Evolutionary conservation across 2,888 invertebrate genomes (phyloP), one percentile per base, ranked within the genome.

Genomic region (Plebejus melissa): DNA sequence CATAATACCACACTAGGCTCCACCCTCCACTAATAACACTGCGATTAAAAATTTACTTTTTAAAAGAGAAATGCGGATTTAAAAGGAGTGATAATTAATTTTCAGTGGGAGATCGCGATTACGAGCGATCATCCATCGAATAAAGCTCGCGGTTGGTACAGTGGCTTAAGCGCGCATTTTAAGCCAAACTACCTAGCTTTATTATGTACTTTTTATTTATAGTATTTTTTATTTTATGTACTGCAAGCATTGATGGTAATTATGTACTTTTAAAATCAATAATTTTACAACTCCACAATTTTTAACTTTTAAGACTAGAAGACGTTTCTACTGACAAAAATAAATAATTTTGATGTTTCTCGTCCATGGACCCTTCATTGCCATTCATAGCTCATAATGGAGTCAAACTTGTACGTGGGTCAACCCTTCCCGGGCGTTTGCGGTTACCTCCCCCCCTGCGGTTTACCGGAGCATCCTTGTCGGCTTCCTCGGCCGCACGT

Each of bases 351-450:
- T 28, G 60, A 28, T 28, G 28, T 28, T 60, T 28, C 60, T 9
- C 28, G 60, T 28, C 11, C 54, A 11, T 54, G 4, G 11, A 9
- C 9, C 28, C 16, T 58, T n/a, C 22, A 58, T 22, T 58, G 58
- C 2, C 58, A 22, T n/a, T 57, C 11, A 57, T 57, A 13, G 4
- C 6, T n/a, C n/a, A 60, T 28, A 60, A 22, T 60, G 6, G 58
- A 58, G 60, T 60, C 60, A 60, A 60, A 28, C 60, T 60, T 60
- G 60, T 60, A 60, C 60, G 28, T 60, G 60, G 60, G 60, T 60
- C 60, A 28, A 60, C 60, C 60, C 60, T 60, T 60, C 11, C 60
- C 60, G 22, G 28, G 60, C 60, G 60, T 60, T 50, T 71, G 71
- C 71, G 71, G 71, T 71, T 9, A 9, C 22, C 22, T 46, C 46